Evolutionary conservation across 2,113 vertebrate genomes (phyloP), one percentile per base, ranked within the genome.

Genomic region (Chaetops frenatus): DNA sequence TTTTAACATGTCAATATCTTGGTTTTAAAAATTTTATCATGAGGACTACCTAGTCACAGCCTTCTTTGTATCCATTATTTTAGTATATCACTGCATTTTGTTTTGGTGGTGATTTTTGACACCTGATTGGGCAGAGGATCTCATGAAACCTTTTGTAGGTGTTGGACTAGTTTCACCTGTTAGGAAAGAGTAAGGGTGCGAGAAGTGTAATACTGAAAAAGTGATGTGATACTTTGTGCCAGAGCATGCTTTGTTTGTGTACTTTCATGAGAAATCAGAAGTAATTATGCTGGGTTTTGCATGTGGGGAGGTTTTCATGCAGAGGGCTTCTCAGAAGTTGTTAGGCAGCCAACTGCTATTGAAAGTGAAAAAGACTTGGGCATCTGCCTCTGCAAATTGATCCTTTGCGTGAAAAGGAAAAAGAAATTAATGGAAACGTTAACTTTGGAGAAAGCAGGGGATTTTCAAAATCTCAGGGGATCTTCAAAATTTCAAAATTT

Each of bases 1-100:
- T 94, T 88, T 88, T 95, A 80, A 91, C 60, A 12, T 60, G 51
- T 83, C 94, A 84, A 33, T 85, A 82, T 70, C 78, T 90, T 62
- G 36, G 69, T 58, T 81, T 92, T 88, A 62, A 92, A 84, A 83
- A 54, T 89, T 54, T 73, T 22, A 48, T 73, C 72, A 35, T 51
- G 53, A 86, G 60, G 16, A 53, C 54, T 47, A 12, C 66, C 38
- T 70, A 58, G 67, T 82, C 38, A 40, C 57, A 87, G 53, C 71
- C 53, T 80, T 33, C 85, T 70, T 80, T 36, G 29, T 70, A 21
- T 78, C 58, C 44, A 10, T 90, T 83, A 28, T 83, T 92, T 88
- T 61, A 72, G 48, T 25, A 20, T 67, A 25, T 71, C 23, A 19
- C 50, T 72, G 47, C 8, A 6, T 82, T 77, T 94, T 84, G 48